phyloP scores from a whole-genome alignment of 2,888 invertebrate species.

The Beris chalybata region DNA sequence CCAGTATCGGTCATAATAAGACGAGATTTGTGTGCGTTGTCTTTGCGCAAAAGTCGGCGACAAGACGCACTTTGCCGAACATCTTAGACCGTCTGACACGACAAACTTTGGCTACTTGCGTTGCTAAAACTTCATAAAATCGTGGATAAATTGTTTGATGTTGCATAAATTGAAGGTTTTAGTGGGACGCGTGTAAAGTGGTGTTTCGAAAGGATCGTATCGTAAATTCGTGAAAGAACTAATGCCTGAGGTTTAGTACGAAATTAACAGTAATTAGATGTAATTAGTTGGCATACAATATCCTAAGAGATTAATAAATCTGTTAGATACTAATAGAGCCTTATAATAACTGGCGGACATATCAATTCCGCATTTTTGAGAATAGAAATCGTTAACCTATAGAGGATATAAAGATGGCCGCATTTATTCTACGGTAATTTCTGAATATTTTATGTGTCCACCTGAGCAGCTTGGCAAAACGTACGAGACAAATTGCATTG shows the following conservation, averaged over 20 bases:
- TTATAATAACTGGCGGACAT: too few relatives aligned
- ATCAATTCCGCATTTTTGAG: too few relatives aligned
- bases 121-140: conserved; percentile 8
- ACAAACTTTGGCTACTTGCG: not conserved
- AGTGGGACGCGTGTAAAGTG: conserved; percentile 16
- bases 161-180: conserved; percentile 25
- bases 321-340: too few relatives aligned
- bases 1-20: conserved; percentile 34
- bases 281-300: not conserved
- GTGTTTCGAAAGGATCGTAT: conserved; percentile 5
- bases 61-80: not conserved
- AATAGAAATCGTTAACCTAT: too few relatives aligned
- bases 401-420: too few relatives aligned
- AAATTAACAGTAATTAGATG: conserved; percentile 13
- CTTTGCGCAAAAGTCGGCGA: not conserved
- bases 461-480: too few relatives aligned
- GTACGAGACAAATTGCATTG: too few relatives aligned
- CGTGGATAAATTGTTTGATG: not conserved
- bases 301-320: too few relatives aligned
- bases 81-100: not conserved
- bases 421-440: too few relatives aligned
- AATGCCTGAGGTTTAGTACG: not conserved
- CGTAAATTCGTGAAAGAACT: conserved; percentile 2
- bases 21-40: conserved; percentile 32
- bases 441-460: too few relatives aligned